Evolutionary conservation across 2,888 invertebrate species (phyloP).

Genomic region (Sesamia inferens): DNA sequence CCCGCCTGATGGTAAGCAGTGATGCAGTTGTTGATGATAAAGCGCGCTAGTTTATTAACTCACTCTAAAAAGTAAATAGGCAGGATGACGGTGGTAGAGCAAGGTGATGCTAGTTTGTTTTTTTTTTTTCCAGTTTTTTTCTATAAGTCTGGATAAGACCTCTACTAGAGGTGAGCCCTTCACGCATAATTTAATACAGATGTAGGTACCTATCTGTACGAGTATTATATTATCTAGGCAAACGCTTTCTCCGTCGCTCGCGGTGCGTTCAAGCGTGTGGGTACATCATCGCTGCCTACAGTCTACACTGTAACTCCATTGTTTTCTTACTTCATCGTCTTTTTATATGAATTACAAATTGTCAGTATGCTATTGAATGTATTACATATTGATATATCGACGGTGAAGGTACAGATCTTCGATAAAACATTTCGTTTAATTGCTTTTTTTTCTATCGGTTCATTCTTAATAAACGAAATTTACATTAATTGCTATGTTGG

Average conservation of each 20-base stretch:
- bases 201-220: conserved; percentile 29
- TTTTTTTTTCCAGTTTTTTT: neutral
- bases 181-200: conserved; percentile 13
- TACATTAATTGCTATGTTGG: neutral
- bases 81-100: too few species aligned
- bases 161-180: conserved; percentile 41
- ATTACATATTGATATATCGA: conserved; percentile 26
- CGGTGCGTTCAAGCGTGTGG: conserved; percentile 80
- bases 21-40: too few species aligned
- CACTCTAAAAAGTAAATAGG: too few species aligned
- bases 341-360: conserved; percentile 67
- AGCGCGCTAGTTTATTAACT: too few species aligned
- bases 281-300: conserved; percentile 71
- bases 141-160: neutral
- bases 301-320: conserved; percentile 74
- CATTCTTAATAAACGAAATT: neutral
- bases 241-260: conserved; percentile 78
- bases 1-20: too few species aligned
- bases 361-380: conserved; percentile 36
- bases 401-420: neutral
- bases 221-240: conserved; percentile 52
- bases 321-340: conserved; percentile 72
- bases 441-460: neutral
- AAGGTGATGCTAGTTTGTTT: neutral
- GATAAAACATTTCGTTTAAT: conserved; percentile 18